Percentiles rank a stretch among this genome's conserved stretches.
Evolutionary conservation across 2,113 vertebrate genomes (phyloP).

Genomic region (Miniopterus natalensis): DNA sequence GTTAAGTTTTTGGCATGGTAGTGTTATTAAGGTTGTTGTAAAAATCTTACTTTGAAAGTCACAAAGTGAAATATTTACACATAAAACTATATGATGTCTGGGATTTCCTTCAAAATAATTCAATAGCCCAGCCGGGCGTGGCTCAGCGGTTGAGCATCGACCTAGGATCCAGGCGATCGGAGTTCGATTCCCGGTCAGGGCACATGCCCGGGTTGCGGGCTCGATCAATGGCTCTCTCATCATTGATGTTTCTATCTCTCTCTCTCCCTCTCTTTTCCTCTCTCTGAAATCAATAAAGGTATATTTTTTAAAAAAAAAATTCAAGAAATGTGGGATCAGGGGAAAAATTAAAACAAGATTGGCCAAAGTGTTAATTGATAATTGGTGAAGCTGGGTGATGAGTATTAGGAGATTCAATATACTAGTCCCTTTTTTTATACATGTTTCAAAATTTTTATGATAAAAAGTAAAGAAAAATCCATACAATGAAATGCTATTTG

Average conservation of each 20-base stretch:
- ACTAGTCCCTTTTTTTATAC: not conserved
- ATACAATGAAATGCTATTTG: not conserved
- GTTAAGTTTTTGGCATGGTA: not conserved
- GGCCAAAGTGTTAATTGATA: not conserved
- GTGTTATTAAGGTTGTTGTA: not conserved
- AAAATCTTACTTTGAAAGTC: conserved; percentile 22
- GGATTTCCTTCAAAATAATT: not conserved
- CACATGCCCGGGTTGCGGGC: too few species aligned
- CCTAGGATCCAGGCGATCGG: too few species aligned
- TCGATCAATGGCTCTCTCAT: too few species aligned
- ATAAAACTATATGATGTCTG: not conserved
- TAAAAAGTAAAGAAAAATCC: not conserved
- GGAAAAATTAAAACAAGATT: conserved; percentile 5
- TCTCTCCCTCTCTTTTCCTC: too few species aligned
- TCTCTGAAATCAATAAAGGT: too few species aligned
- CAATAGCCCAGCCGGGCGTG: too few species aligned
- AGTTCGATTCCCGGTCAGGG: too few species aligned
- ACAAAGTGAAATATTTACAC: not conserved
- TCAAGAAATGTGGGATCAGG: not conserved
- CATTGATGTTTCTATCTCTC: too few species aligned
- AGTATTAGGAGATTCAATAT: not conserved
- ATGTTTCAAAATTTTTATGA: not conserved
- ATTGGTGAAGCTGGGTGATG: not conserved
- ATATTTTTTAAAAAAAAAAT: not conserved
- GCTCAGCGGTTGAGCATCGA: too few species aligned